Evolutionary conservation across 2,888 invertebrate genomes (phyloP), one percentile per base, ranked within the genome.

Genomic region (Mimachlamys varia): DNA sequence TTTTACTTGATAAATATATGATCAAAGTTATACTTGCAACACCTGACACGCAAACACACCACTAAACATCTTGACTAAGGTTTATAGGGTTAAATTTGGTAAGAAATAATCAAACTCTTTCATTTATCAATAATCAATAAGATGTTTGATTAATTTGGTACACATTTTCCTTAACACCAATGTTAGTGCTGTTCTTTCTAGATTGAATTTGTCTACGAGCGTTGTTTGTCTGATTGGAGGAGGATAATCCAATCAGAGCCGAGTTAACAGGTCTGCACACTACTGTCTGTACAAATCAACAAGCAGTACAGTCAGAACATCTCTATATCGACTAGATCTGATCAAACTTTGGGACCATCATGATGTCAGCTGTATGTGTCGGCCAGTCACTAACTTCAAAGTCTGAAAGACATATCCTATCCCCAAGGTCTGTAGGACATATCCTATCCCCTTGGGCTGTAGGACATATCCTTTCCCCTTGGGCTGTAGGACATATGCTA

Each of bases 191-290:
- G 76, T 12, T 22, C n/a, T 15, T 22, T 2, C 33, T 10, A 76
- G 33, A 76, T 76, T 76, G 76, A 76, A 76, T 76, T 76, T 76
- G 12, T 22, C 12, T 76, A 33, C 2, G 33, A 76, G 76, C 5
- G 76, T 33, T 76, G 76, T 76, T 33, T 33, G 76, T 76, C 76
- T 76, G 76, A 76, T 76, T 76, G 76, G 76, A 76, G 27, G 27
- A 76, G 33, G 76, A 76, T 76, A 33, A 76, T 76, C 76, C 76
- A 76, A 76, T 76, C 33, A 33, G 33, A 22, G 33, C 12, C 0
- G 13, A 53, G 17, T 53, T 53, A 13, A 76, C 76, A 27, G 33
- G 76, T 27, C 62, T 62, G 62, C 5, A 22, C 10, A 76, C 33
- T 33, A 13, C 33, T 76, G 13, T 27, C 33, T 76, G 76, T 76